Base-by-base conservation (phyloP, 2,888 invertebrate genomes). In the Phaedon cochleariae region DNA sequence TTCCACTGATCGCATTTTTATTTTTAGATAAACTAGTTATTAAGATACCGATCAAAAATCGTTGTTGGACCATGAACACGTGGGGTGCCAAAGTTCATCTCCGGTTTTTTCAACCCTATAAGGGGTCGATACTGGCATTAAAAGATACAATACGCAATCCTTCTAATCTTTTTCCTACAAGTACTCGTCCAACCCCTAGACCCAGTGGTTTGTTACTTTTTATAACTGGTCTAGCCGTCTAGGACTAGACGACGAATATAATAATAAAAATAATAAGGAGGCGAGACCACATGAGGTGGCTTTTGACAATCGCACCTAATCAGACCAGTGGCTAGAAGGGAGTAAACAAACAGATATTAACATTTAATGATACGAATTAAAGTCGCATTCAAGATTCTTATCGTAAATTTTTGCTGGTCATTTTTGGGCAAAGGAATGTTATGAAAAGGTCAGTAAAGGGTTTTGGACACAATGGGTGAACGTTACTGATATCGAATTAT, bases 281-380 rank as follows among this genome's bases (percentile, higher is more conserved):
- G 63, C 52, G 57, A 62, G 65, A 64, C 72, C 71, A 26, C 71
- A 72, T 71, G 70, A 69, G 63, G 71, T 69, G n/a, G 65, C 52
- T 62, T 60, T 12, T 51, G 62, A 75, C 76, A 76, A 77, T 76
- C 70, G 75, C 49, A 45, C 64, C 74, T 76, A 77, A 76, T 76
- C 74, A 76, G 75, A 71, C 67, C 72, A 74, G 75, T 70, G 72
- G 70, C 69, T 65, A 64, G 68, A 66, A 55, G 74, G 74, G 74
- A 71, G 73, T 72, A 64, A 26, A 26, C 26, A 26, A n/a, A n/a
- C n/a, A n/a, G n/a, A n/a, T n/a, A n/a, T n/a, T n/a, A 26, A 26
- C 26, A 26, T 6, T 65, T 63, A 69, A 67, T 69, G 55, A 68
- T 65, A 64, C 41, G 59, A 60, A 65, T 65, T 65, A 65, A 41